Evolutionary conservation across 2,797 vertebrate species (phyloP).

Genomic region (Argya squamiceps): DNA sequence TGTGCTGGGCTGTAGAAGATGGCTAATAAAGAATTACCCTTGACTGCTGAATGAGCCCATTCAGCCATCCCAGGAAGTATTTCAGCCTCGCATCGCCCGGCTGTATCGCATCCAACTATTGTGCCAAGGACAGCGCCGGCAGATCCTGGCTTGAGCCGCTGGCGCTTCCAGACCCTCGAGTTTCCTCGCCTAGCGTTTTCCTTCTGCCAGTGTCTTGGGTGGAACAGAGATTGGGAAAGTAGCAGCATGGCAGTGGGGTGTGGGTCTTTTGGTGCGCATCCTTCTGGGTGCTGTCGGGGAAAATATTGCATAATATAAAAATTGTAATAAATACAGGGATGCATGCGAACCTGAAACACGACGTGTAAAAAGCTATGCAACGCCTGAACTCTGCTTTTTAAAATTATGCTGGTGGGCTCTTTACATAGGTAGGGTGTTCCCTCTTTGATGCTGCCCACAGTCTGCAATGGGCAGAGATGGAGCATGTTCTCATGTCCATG

Average conservation of each 20-base stretch:
- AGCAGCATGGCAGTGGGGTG: neutral
- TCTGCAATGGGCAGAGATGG: neutral
- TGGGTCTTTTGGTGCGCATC: neutral
- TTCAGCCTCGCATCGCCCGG: neutral
- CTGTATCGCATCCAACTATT: slow-evolving; percentile 2
- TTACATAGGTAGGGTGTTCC: neutral
- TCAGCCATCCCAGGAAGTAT: slow-evolving; percentile 32
- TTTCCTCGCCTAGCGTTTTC: neutral
- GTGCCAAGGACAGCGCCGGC: neutral
- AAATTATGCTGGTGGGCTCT: neutral
- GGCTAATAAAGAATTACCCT: neutral
- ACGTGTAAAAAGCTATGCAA: neutral
- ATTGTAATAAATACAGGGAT: neutral
- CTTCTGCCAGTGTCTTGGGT: neutral
- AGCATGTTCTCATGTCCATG: fast-evolving
- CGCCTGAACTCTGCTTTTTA: neutral
- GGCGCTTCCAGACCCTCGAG: neutral
- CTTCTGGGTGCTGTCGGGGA: neutral
- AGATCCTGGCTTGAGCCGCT: neutral
- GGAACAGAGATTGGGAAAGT: neutral
- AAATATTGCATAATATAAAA: neutral
- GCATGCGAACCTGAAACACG: neutral
- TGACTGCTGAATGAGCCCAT: slow-evolving; percentile 14
- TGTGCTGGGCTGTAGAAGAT: neutral
- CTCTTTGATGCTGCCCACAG: neutral